These are phyloP conservation scores for Ichneumon xanthorius DNA, from an alignment of 2,888 invertebrate genomes.

Conservation along the genomic window DNA sequence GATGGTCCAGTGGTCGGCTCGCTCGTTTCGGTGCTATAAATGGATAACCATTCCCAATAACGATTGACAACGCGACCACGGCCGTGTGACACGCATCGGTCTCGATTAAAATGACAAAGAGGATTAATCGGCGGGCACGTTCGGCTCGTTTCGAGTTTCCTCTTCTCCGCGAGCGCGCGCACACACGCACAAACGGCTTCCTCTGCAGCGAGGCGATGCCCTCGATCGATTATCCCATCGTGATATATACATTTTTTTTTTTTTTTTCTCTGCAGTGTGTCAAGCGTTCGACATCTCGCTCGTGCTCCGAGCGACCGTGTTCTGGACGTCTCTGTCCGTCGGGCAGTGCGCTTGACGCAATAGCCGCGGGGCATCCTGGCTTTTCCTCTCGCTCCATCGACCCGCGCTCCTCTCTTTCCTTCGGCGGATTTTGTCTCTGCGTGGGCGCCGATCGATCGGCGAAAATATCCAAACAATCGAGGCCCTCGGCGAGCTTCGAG, in stretches of 20 bases:
- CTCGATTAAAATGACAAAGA: slow-evolving; percentile 77
- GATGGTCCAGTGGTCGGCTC: slow-evolving; percentile 49
- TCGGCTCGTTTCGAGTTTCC: slow-evolving; percentile 59
- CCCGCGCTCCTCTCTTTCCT: slow-evolving; percentile 6
- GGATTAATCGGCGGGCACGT: slow-evolving; percentile 74
- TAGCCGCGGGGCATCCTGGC: background rate
- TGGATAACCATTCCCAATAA: slow-evolving; percentile 79
- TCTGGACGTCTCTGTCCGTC: background rate
- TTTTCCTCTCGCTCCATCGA: slow-evolving; percentile 1
- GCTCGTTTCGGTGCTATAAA: slow-evolving; percentile 72
- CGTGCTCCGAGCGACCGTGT: background rate
- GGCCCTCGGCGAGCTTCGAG: background rate
- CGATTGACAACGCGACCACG: slow-evolving; percentile 77
- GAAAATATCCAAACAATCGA: slow-evolving; percentile 32
- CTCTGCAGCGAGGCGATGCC: background rate
- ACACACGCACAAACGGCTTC: background rate
- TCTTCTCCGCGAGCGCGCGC: background rate
- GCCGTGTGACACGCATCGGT: slow-evolving; percentile 74
- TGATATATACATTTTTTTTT: slow-evolving; percentile 8
- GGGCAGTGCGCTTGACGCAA: background rate
- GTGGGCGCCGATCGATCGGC: slow-evolving; percentile 15
- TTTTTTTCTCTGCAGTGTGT: background rate
- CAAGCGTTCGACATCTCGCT: slow-evolving; percentile 16
- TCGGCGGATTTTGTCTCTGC: background rate
- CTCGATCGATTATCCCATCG: slow-evolving; percentile 29